Percentiles rank a stretch among this genome's conserved stretches.
Evolutionary conservation across 2,888 invertebrate genomes (phyloP).

Genomic region (Troides aeacus): DNA sequence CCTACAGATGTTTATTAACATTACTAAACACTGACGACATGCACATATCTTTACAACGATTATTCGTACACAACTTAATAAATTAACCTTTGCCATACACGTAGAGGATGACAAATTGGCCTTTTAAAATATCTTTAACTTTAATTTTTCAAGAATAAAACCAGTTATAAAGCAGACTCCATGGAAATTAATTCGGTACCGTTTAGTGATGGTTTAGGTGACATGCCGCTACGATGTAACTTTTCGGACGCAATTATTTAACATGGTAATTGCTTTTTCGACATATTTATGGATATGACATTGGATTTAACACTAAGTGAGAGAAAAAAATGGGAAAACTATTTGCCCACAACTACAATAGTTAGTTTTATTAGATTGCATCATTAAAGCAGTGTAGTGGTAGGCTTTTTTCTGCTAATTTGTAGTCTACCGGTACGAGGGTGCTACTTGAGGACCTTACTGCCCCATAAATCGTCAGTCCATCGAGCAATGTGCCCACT

Average conservation of each 20-base stretch:
- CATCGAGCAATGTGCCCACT: no score
- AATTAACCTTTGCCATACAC: constrained; percentile 21
- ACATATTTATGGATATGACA: constrained; percentile 25
- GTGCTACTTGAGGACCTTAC: no score
- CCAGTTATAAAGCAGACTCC: constrained; percentile 30
- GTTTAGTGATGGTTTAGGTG: constrained; percentile 49
- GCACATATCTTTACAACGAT: constrained; percentile 8
- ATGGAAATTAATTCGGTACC: constrained; percentile 60
- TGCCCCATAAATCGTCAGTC: no score
- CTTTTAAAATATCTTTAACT: constrained; percentile 19
- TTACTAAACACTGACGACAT: constrained; percentile 1
- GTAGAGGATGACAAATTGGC: constrained; percentile 18
- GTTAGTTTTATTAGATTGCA: background rate
- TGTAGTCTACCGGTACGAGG: no score
- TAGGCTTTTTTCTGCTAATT: no score
- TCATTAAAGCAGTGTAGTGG: background rate
- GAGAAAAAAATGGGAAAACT: constrained; percentile 7
- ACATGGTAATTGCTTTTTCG: constrained; percentile 19
- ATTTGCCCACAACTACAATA: background rate
- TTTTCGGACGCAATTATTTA: constrained; percentile 35
- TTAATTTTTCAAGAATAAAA: constrained; percentile 12
- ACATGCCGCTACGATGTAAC: constrained; percentile 53
- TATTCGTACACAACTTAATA: constrained; percentile 19
- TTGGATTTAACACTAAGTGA: constrained; percentile 18
- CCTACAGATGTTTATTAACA: background rate